Evolutionary conservation across 2,888 invertebrate species (phyloP), one percentile per base, ranked within the genome.

Genomic region (Iphiclides podalirius): DNA sequence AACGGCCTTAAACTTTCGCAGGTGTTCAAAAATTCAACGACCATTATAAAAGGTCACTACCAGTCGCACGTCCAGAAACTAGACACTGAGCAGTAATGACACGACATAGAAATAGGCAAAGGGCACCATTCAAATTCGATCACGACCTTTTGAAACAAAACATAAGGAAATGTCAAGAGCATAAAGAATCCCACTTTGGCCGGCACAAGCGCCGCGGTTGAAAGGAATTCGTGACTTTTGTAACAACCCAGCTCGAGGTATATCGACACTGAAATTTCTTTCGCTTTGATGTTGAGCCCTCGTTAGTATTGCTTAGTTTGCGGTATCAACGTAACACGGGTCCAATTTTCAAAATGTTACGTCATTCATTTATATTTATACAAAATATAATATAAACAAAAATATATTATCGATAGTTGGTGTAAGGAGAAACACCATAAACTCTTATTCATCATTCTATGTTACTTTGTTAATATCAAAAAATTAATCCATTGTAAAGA

Each of bases 61-160:
- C 45, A 50, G 45, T 45, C 23, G 39, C 34, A 49, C 35, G 44
- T 44, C 50, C 40, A 45, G 40, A 33, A 14, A 28, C 34, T 39
- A 45, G 34, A 38, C 23, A n/a, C n/a, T n/a, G n/a, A 40, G 17
- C 33, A 28, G 20, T 50, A 50, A 50, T 50, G 50, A 50, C 45
- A 45, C 14, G 40, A 45, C 13, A 40, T 40, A 36, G 40, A 36
- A 50, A 50, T 35, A 45, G 45, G 35, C 44, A 50, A 50, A 50
- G 50, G 50, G 45, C 50, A 45, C 40, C 50, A 50, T 50, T 50
- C 50, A 50, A 50, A 50, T 50, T 40, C 31, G 44, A 50, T 50
- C 50, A 50, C 50, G 50, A 45, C 50, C 50, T 50, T 50, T 50
- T 44, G 45, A 50, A 50, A 50, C 50, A 50, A 50, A 50, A 50